Conservation (phyloP, 2,797 vertebrate genomes). For the Betta splendens region DNA sequence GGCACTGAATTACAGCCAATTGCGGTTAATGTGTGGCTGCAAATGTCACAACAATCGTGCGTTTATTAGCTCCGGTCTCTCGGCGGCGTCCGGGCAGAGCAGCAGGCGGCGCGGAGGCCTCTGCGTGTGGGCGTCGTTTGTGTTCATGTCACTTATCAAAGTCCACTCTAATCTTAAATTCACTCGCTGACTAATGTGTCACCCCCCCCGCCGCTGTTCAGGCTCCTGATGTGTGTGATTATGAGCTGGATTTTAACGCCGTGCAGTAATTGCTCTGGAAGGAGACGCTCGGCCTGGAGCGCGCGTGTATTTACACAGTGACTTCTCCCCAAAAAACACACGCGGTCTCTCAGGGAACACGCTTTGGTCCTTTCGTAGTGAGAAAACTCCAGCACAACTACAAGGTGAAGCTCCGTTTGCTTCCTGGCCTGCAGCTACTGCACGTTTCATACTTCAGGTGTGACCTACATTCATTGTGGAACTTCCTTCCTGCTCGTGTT, state of each 20-base stretch:
- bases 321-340: constrained; percentile 12
- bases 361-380: constrained; percentile 11
- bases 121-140: constrained; percentile 12
- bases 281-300: constrained; percentile 29
- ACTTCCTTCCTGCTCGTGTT: no score
- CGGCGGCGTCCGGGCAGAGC: constrained; percentile 34
- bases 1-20: constrained; percentile 53
- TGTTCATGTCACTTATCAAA: constrained; percentile 35
- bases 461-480: no score
- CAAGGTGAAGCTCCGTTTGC: constrained; percentile 58
- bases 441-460: background rate
- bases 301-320: constrained; percentile 32
- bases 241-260: background rate
- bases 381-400: constrained; percentile 32
- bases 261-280: constrained; percentile 40
- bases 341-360: background rate
- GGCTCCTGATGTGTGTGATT: constrained; percentile 14
- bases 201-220: constrained; percentile 3
- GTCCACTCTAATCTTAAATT: constrained; percentile 29
- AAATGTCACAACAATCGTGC: constrained; percentile 70
- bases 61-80: constrained; percentile 57
- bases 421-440: constrained; percentile 19
- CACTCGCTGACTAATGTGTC: constrained; percentile 5
- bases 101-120: constrained; percentile 22
- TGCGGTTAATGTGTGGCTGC: constrained; percentile 46